Base-by-base conservation (phyloP, 2,888 invertebrate species). In the Agriotes lineatus region DNA sequence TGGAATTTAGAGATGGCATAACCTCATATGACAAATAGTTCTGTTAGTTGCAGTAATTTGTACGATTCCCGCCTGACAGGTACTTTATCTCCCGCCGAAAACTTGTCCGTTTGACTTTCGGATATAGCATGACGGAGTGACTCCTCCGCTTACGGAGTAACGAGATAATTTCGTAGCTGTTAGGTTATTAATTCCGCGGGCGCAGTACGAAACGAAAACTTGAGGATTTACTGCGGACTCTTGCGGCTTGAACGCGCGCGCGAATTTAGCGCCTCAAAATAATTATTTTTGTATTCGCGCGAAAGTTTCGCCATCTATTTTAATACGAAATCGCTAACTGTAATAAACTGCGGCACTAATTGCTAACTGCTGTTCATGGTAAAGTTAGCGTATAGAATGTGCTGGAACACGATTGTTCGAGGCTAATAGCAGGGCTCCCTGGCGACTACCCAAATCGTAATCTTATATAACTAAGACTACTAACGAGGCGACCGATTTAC, bases 271-370 rank as follows among this genome's bases (percentile, higher is more conserved):
- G 14, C 56, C 33, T 59, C 59, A 44, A 52, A 60, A 52, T 50
- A 52, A 52, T 25, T 39, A 61, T 61, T 61, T 61, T 67, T 62
- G 61, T 48, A 62, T 52, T 54, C 59, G 14, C 19, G 18, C 42
- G 60, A 69, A 69, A 57, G 65, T 69, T 69, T 65, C 14, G 39
- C 54, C 65, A 58, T 69, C 63, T 45, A 42, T 69, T 69, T 69
- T 63, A 62, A 67, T 61, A 63, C 58, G 42, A 50, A 57, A 65
- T 65, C 57, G 65, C 65, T 65, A 65, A 65, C 65, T 58, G 58
- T 65, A 65, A 65, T 65, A 65, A 65, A 65, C 58, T 65, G 57
- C 58, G 16, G 58, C 65, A 58, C 65, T 65, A 65, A 65, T 65
- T 65, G 65, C 58, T 57, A 65, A 65, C 58, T 65, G 65, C 58